Conservation (phyloP, 2,113 vertebrate species). For the Aptenodytes forsteri region DNA sequence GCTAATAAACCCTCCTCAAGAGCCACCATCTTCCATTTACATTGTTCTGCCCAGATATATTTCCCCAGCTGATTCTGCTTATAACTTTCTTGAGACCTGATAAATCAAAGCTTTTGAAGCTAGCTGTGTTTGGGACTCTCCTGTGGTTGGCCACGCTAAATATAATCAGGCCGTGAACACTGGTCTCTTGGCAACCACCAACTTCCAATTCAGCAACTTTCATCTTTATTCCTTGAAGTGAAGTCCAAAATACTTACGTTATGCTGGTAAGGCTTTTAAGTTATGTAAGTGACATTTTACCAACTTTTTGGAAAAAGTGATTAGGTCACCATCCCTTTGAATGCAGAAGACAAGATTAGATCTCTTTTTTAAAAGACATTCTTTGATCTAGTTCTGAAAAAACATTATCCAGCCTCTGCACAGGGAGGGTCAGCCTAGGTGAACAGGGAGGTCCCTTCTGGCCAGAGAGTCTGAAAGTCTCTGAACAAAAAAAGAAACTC, state of each 20-base stretch:
- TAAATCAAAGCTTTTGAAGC: slow-evolving; percentile 27
- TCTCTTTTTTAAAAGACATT: not conserved
- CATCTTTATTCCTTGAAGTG: slow-evolving; percentile 20
- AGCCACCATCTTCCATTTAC: not conserved
- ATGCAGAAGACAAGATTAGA: not conserved
- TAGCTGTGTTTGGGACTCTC: not conserved
- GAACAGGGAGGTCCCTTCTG: not conserved
- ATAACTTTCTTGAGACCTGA: not conserved
- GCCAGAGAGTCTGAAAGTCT: not conserved
- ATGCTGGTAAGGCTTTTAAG: not conserved
- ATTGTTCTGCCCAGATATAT: not conserved
- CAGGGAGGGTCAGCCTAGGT: not conserved
- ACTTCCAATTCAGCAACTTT: slow-evolving; percentile 16
- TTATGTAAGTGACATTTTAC: slow-evolving; percentile 7
- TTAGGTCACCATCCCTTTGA: slow-evolving; percentile 3
- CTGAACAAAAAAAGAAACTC: not conserved
- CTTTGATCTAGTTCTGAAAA: slow-evolving; percentile 21
- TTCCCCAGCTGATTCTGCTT: not conserved
- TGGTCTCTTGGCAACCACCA: slow-evolving; percentile 10
- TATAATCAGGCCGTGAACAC: not conserved
- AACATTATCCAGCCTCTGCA: not conserved
- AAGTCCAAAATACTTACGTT: slow-evolving; percentile 33
- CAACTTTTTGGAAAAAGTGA: not conserved
- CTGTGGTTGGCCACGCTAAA: not conserved
- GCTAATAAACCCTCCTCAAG: not conserved